phyloP scores from a whole-genome alignment of 2,888 invertebrate species.

The Neoaliturus tenellus region DNA sequence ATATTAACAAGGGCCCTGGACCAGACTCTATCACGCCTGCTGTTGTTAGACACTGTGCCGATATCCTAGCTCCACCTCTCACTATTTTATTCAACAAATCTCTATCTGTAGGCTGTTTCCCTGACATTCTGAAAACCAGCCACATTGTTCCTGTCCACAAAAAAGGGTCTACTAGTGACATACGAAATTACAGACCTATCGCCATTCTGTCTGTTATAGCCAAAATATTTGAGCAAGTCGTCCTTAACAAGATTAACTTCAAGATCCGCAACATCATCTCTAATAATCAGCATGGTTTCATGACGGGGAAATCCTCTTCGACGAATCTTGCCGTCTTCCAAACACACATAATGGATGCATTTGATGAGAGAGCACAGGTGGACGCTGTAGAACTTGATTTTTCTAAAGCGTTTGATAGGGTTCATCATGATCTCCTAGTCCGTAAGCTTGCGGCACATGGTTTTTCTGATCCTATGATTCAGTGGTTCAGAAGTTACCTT shows the following conservation, averaged over 20 bases:
- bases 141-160: slow-evolving; percentile 9
- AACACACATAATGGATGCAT: background rate
- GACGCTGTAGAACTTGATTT: background rate
- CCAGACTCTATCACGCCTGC: slow-evolving; percentile 13
- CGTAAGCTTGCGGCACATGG: too few species aligned
- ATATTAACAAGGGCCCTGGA: slow-evolving; percentile 10
- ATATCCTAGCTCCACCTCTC: background rate
- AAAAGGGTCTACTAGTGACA: background rate
- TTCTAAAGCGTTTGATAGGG: too few species aligned
- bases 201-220: background rate
- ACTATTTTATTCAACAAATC: background rate
- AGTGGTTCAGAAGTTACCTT: too few species aligned
- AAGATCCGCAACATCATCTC: too few species aligned
- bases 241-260: background rate
- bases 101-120: background rate
- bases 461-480: too few species aligned
- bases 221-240: background rate
- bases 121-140: background rate
- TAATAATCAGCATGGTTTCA: background rate
- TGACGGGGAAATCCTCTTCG: background rate
- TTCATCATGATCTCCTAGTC: too few species aligned
- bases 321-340: background rate
- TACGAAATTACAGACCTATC: background rate
- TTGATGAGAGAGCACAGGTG: background rate
- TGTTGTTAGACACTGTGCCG: background rate